These are phyloP conservation scores for Chrysemys picta DNA, from an alignment of 2,113 vertebrate genomes.

Conservation along the genomic window DNA sequence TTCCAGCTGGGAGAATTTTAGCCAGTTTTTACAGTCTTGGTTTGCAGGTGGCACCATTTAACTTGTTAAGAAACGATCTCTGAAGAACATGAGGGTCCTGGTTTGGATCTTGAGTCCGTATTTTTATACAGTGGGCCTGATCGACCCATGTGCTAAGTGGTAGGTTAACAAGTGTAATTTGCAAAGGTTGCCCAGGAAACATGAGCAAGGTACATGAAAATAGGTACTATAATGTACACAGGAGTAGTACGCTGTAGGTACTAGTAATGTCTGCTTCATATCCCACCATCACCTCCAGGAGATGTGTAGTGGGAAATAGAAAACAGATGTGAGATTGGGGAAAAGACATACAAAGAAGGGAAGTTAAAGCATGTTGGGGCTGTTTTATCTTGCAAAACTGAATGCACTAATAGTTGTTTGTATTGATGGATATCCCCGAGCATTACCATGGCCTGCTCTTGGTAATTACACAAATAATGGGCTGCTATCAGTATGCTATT, in stretches of 20 bases:
- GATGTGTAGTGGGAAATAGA: constrained; percentile 11
- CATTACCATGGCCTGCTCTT: not conserved
- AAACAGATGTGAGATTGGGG: constrained; percentile 5
- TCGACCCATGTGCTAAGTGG: not conserved
- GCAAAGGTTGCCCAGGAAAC: not conserved
- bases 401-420: not conserved
- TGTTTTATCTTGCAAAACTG: not conserved
- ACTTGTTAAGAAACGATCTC: not conserved
- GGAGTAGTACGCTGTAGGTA: not conserved
- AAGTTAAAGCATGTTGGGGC: not conserved
- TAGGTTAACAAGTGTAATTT: not conserved
- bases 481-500: not conserved
- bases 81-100: not conserved
- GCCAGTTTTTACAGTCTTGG: not conserved
- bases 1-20: not conserved
- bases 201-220: not conserved
- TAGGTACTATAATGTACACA: constrained; percentile 20
- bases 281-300: not conserved
- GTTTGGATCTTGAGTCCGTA: not conserved
- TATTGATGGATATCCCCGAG: not conserved
- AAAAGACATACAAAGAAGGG: not conserved
- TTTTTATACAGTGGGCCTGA: not conserved
- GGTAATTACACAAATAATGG: not conserved
- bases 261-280: constrained; percentile 35
- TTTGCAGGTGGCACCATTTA: not conserved